Evolutionary conservation across 2,113 vertebrate genomes (phyloP), one percentile per base, ranked within the genome.

Genomic region (Scartelaos histophorus): DNA sequence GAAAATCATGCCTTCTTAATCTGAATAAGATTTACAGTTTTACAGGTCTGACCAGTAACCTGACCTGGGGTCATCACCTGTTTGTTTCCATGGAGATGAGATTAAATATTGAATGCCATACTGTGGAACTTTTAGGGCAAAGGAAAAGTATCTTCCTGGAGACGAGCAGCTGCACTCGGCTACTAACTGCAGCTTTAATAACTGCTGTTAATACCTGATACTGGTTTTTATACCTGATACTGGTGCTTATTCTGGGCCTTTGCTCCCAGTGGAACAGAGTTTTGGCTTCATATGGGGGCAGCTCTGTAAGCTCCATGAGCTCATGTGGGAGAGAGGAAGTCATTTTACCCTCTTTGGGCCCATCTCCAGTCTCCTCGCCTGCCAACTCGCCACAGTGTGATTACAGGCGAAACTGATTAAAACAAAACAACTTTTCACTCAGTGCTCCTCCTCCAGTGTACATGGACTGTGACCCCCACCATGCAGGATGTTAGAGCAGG

Each of bases 361-460:
- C 85, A 80, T 83, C 79, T 87, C 86, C 84, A 89, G 69, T 83
- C 87, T 87, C 88, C 78, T 86, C 73, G 81, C 83, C 81, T 88
- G 91, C 88, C 90, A 90, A 81, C 78, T 81, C 72, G 46, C 66
- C 82, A 82, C 57, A 66, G 78, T 82, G 79, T 90, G 87, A 92
- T 92, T 90, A 87, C 86, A 91, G 88, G 85, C 79, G 70, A 85
- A 92, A 87, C 83, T 88, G 88, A 92, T 92, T 89, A 91, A 92
- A 90, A 89, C 85, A 89, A 90, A 89, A 90, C 89, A 91, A 82
- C 81, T 74, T 61, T 34, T 65, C 75, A 76, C 67, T 25, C 58
- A 16, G 67, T 22, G 54, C 43, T 45, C 72, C 62, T 19, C 76
- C 71, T 68, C 70, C 84, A 81, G 67, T 76, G 76, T 74, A 84